These are phyloP conservation scores for Endotricha flammealis DNA, from an alignment of 2,888 invertebrate genomes.

Conservation along the genomic window DNA sequence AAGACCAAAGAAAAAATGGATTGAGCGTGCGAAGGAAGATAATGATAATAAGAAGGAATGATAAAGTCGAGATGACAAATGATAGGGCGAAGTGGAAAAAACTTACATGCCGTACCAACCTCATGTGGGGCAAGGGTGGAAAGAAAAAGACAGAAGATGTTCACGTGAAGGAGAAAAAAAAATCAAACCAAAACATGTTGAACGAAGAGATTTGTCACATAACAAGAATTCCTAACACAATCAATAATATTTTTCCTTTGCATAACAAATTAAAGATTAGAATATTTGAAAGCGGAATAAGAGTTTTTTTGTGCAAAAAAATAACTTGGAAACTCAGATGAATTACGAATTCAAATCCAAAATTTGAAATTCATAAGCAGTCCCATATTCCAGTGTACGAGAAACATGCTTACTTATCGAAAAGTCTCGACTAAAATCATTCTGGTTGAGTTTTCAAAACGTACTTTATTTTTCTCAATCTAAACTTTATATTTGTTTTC, in stretches of 20 bases:
- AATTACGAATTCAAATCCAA: conserved; percentile 19
- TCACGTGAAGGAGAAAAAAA: too few species aligned
- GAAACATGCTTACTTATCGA: conserved; percentile 15
- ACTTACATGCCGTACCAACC: too few species aligned
- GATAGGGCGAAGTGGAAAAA: too few species aligned
- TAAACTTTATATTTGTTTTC: too few species aligned
- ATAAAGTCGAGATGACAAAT: too few species aligned
- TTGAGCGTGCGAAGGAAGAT: too few species aligned
- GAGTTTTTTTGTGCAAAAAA: conserved; percentile 16
- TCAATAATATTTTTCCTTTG: conserved; percentile 6
- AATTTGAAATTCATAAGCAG: conserved; percentile 21
- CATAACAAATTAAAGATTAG: conserved; percentile 13
- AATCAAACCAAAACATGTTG: too few species aligned
- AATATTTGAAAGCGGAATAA: conserved; percentile 13
- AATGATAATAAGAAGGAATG: too few species aligned
- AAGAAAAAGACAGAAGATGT: too few species aligned
- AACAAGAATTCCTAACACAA: neutral
- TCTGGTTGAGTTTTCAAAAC: conserved; percentile 12
- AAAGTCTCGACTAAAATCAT: conserved; percentile 9
- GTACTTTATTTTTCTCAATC: conserved; percentile 8
- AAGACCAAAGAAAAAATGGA: too few species aligned
- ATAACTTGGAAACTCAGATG: conserved; percentile 17
- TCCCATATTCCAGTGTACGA: conserved; percentile 13
- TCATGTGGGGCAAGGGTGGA: too few species aligned
- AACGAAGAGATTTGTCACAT: too few species aligned